phyloP scores from a whole-genome alignment of 64 coral and sea anemone species.

The Catalaphyllia jardinei region DNA sequence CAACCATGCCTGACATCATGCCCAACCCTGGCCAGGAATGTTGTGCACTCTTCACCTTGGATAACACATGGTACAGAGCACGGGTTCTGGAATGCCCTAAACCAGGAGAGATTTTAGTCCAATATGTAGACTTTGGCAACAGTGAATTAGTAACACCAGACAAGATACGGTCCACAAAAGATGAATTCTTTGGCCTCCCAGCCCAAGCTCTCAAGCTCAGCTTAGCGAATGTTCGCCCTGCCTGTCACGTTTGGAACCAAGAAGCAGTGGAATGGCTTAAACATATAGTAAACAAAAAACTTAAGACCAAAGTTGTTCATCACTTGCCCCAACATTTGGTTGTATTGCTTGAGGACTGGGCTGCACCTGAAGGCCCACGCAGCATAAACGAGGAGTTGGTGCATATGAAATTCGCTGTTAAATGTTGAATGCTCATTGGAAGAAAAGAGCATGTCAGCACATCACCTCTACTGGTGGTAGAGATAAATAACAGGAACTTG shows the following conservation, averaged over 20 bases:
- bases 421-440: neutral
- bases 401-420: constrained; percentile 5
- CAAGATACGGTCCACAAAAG: constrained; percentile 7
- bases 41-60: constrained; percentile 37
- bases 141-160: constrained; percentile 20
- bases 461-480: too few species aligned
- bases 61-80: constrained; percentile 51
- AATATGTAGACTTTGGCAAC: constrained; percentile 59
- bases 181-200: constrained; percentile 44
- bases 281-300: constrained; percentile 20
- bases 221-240: constrained; percentile 16
- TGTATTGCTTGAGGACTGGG: constrained; percentile 41
- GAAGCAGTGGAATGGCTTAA: constrained; percentile 44
- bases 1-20: neutral
- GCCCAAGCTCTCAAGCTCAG: constrained; percentile 40
- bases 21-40: constrained; percentile 21
- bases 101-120: constrained; percentile 14
- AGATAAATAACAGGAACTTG: too few species aligned
- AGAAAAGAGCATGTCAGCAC: too few species aligned
- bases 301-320: constrained; percentile 26
- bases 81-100: constrained; percentile 32
- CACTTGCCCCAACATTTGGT: neutral
- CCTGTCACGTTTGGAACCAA: constrained; percentile 20
- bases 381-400: constrained; percentile 41
- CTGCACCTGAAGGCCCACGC: constrained; percentile 30